These are phyloP conservation scores for Neoascia interrupta DNA, from an alignment of 2,888 invertebrate species.

Conservation along the genomic window DNA sequence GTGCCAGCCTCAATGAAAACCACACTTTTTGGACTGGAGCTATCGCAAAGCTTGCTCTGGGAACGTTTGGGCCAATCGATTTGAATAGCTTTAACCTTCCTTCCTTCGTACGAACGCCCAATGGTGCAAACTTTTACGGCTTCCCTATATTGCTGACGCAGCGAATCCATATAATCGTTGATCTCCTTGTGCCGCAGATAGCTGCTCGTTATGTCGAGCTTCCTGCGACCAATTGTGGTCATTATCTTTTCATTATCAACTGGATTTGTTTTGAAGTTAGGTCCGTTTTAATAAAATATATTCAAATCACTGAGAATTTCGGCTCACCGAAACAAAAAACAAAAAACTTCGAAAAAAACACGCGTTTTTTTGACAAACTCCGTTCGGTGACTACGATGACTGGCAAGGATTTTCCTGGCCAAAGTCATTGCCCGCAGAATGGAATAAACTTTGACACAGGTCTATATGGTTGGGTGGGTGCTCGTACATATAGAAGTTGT, in stretches of 20 bases:
- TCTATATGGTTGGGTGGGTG: conserved; percentile 33
- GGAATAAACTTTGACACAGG: conserved; percentile 46
- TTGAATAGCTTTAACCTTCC: conserved; percentile 75
- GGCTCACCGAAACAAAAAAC: no score
- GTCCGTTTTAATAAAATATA: neutral
- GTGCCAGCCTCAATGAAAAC: conserved; percentile 79
- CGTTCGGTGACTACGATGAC: conserved; percentile 43
- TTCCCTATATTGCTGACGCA: conserved; percentile 73
- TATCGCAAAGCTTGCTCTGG: neutral
- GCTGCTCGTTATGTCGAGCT: conserved; percentile 74
- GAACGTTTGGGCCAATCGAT: conserved; percentile 75
- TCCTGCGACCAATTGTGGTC: conserved; percentile 36
- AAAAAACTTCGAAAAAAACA: neutral
- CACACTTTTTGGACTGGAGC: conserved; percentile 70
- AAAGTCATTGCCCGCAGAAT: conserved; percentile 56
- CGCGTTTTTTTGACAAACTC: conserved; percentile 57
- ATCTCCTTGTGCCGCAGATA: conserved; percentile 76
- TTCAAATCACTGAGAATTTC: no score
- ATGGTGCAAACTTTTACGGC: conserved; percentile 75
- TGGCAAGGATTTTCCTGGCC: conserved; percentile 12
- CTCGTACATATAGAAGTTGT: neutral
- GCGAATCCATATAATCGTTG: conserved; percentile 76
- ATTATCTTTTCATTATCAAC: conserved; percentile 33
- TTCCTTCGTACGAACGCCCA: conserved; percentile 76
- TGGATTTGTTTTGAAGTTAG: neutral